Conservation (phyloP, 2,888 invertebrate species). For the Crocallis elinguaria region DNA sequence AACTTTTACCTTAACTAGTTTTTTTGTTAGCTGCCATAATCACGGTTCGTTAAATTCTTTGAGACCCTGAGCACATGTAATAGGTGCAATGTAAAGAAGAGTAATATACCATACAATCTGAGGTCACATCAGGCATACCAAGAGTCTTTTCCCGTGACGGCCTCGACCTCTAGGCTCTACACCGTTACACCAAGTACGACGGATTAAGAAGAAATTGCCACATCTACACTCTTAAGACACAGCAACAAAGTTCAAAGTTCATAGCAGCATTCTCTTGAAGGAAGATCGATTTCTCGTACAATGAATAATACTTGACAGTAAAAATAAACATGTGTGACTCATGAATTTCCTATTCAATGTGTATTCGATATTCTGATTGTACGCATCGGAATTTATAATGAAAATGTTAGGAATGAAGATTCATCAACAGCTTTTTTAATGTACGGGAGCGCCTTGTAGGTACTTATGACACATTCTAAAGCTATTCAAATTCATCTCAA, state of each 20-base stretch:
- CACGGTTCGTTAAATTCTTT: constrained; percentile 28
- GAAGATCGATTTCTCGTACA: constrained; percentile 61
- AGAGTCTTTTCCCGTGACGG: constrained; percentile 77
- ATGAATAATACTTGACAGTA: constrained; percentile 57
- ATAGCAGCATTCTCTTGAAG: neutral
- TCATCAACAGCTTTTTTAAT: neutral
- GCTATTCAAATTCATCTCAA: neutral
- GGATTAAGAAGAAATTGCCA: constrained; percentile 5
- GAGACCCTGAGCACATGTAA: constrained; percentile 34
- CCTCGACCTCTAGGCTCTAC: constrained; percentile 62
- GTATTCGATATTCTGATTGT: constrained; percentile 28
- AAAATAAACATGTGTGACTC: constrained; percentile 44
- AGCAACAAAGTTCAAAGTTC: constrained; percentile 11
- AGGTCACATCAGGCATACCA: constrained; percentile 61
- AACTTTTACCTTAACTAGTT: too few species aligned
- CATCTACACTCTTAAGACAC: neutral
- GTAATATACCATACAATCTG: constrained; percentile 53
- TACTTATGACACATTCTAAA: neutral
- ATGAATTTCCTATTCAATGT: constrained; percentile 39
- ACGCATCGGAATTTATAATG: constrained; percentile 29
- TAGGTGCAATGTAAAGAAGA: constrained; percentile 40
- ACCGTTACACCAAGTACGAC: constrained; percentile 49
- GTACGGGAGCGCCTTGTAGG: too few species aligned
- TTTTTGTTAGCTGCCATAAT: constrained; percentile 16
- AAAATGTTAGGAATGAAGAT: neutral